These are phyloP conservation scores for Notiomystis cincta DNA, from an alignment of 2,113 vertebrate species.

Conservation along the genomic window DNA sequence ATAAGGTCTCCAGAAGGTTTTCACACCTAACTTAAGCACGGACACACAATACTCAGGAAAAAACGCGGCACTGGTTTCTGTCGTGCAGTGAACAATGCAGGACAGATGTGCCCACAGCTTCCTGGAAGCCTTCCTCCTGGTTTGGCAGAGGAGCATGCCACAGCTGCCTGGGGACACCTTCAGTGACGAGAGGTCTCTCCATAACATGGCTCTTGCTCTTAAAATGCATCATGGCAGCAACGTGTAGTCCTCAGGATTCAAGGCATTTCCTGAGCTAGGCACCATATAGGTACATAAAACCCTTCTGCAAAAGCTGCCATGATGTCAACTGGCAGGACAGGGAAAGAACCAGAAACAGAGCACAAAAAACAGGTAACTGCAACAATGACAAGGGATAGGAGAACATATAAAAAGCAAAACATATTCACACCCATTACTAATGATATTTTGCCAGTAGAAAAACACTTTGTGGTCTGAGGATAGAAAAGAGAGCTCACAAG, in stretches of 20 bases:
- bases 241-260: not conserved
- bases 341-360: not conserved
- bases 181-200: not conserved
- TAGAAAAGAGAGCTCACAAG: not conserved
- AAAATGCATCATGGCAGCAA: not conserved
- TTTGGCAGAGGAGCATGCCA: not conserved
- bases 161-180: not conserved
- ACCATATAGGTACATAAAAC: not conserved
- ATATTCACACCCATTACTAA: not conserved
- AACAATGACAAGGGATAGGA: not conserved
- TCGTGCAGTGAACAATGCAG: not conserved
- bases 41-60: not conserved
- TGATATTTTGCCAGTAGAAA: not conserved
- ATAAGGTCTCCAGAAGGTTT: not conserved
- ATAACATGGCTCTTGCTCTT: not conserved
- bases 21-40: not conserved
- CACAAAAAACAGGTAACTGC: not conserved
- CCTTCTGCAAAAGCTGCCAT: not conserved
- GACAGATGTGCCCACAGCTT: not conserved
- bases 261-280: not conserved
- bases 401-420: not conserved
- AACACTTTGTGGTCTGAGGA: rapidly evolving
- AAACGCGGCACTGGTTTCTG: rapidly evolving
- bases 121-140: not conserved
- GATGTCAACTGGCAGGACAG: not conserved